Evolutionary conservation across 2,888 invertebrate genomes (phyloP).

Genomic region (Vesta saturnalis): DNA sequence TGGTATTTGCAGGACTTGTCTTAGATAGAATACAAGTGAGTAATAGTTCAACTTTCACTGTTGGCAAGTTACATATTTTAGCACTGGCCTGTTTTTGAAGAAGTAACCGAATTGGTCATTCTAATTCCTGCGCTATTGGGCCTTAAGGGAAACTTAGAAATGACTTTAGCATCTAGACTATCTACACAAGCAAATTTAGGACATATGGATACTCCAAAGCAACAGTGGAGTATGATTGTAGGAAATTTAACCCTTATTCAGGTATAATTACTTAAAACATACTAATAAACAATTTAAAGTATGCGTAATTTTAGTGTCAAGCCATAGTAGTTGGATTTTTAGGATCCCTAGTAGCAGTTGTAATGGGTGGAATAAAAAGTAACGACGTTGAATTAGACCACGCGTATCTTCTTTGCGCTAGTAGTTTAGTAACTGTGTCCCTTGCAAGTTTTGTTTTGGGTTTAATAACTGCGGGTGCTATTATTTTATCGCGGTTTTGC

Average conservation of each 20-base stretch:
- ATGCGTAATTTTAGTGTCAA: slow-evolving; percentile 66
- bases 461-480: slow-evolving; percentile 76
- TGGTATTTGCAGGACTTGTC: slow-evolving; percentile 81
- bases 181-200: slow-evolving; percentile 84
- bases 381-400: slow-evolving; percentile 72
- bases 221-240: slow-evolving; percentile 73
- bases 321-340: slow-evolving; percentile 79
- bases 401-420: slow-evolving; percentile 76
- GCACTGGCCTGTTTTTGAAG: slow-evolving; percentile 78
- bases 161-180: slow-evolving; percentile 82
- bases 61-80: slow-evolving; percentile 56
- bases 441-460: slow-evolving; percentile 79
- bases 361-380: slow-evolving; percentile 73
- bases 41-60: not conserved
- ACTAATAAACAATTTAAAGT: slow-evolving; percentile 33
- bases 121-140: slow-evolving; percentile 81
- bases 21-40: slow-evolving; percentile 76
- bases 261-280: slow-evolving; percentile 62
- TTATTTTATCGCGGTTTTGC: slow-evolving; percentile 73
- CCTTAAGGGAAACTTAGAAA: slow-evolving; percentile 84
- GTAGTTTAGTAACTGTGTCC: slow-evolving; percentile 79
- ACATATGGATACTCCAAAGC: slow-evolving; percentile 74
- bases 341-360: slow-evolving; percentile 74
- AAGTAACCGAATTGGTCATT: slow-evolving; percentile 77
- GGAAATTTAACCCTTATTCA: slow-evolving; percentile 81